Evolutionary conservation across 2,888 invertebrate genomes (phyloP).

Genomic region (Pandemis heparana): DNA sequence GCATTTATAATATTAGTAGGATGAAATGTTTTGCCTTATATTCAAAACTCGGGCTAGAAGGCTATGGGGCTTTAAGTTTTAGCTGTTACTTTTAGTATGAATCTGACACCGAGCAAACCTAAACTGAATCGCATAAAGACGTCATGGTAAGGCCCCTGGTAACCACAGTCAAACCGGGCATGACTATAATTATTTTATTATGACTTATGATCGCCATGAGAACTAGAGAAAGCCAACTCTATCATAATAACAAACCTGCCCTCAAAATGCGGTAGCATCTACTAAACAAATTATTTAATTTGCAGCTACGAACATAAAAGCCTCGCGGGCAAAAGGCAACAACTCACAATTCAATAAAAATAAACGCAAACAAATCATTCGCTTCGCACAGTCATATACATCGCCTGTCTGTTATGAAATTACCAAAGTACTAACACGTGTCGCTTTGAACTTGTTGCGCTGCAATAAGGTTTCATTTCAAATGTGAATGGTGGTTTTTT

Average conservation of each 20-base stretch:
- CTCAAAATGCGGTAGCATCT: constrained; percentile 23
- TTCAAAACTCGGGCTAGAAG: too few relatives aligned
- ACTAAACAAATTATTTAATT: constrained; percentile 37
- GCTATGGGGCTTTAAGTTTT: too few relatives aligned
- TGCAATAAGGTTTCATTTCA: constrained; percentile 44
- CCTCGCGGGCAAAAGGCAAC: constrained; percentile 43
- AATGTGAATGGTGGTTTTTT: constrained; percentile 41
- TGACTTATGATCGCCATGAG: background rate
- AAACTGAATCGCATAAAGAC: too few relatives aligned
- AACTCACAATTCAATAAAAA: constrained; percentile 51
- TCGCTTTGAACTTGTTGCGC: constrained; percentile 46
- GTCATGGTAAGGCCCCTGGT: too few relatives aligned
- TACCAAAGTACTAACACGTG: constrained; percentile 45
- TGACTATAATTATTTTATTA: too few relatives aligned
- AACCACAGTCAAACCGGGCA: too few relatives aligned
- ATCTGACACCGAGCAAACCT: too few relatives aligned
- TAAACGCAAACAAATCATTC: constrained; percentile 51
- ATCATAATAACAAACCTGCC: constrained; percentile 25
- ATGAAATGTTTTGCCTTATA: too few relatives aligned
- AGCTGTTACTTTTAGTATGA: too few relatives aligned
- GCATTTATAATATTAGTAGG: too few relatives aligned
- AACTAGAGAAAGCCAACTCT: constrained; percentile 18
- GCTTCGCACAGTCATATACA: constrained; percentile 62
- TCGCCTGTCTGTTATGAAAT: constrained; percentile 62
- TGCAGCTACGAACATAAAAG: constrained; percentile 36